phyloP scores from a whole-genome alignment of 2,888 invertebrate genomes.

The Nesidiocoris tenuis region DNA sequence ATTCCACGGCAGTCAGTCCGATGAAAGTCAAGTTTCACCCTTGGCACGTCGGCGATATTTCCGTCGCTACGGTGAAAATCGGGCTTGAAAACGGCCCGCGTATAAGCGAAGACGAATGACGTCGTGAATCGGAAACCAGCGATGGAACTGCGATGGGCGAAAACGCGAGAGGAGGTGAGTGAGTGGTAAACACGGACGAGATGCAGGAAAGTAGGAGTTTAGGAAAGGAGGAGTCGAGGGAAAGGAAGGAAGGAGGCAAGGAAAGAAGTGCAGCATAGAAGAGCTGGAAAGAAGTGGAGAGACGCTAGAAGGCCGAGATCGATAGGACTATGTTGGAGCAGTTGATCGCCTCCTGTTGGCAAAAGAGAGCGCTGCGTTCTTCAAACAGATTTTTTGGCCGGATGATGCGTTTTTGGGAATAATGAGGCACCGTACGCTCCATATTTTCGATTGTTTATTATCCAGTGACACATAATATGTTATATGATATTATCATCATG shows the following conservation, averaged over 20 bases:
- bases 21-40: too few species aligned
- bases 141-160: not conserved
- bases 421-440: too few species aligned
- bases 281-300: not conserved
- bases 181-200: not conserved
- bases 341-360: constrained; percentile 21
- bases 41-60: not conserved
- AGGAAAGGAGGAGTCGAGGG: not conserved
- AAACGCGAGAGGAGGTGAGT: not conserved
- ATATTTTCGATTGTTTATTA: too few species aligned
- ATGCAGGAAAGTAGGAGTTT: not conserved
- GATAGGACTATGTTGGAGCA: constrained; percentile 11
- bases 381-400: not conserved
- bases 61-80: not conserved
- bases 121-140: not conserved
- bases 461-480: too few species aligned
- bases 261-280: not conserved
- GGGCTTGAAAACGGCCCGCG: not conserved
- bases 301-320: constrained; percentile 23
- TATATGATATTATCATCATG: too few species aligned
- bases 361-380: constrained; percentile 29
- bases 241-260: not conserved
- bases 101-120: not conserved
- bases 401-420: too few species aligned
- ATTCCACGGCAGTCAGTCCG: too few species aligned